Conservation (phyloP, 1,140 invertebrate species). For the silkworm (Bombyx mori) region DNA sequence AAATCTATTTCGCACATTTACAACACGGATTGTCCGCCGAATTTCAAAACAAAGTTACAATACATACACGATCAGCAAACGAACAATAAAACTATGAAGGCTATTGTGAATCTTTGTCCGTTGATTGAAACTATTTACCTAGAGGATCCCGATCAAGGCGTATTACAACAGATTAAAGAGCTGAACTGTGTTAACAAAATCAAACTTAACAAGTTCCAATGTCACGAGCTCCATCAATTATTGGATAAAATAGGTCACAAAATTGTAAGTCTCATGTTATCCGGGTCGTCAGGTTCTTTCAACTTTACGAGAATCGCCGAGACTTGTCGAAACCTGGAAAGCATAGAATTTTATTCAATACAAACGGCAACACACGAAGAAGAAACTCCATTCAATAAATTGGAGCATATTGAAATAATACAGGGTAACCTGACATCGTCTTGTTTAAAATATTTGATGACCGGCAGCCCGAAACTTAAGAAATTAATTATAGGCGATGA, state of each 20-base stretch:
- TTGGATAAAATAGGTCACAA: constrained; percentile 72
- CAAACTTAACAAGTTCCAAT: constrained; percentile 75
- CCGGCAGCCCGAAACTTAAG: constrained; percentile 71
- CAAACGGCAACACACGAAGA: constrained; percentile 72
- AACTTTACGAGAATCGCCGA: constrained; percentile 74
- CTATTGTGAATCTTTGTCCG: constrained; percentile 73
- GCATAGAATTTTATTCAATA: constrained; percentile 75
- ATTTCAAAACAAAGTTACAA: constrained; percentile 73
- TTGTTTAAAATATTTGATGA: constrained; percentile 73
- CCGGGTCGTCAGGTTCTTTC: constrained; percentile 71
- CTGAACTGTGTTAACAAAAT: constrained; percentile 69
- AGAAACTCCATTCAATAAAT: constrained; percentile 72
- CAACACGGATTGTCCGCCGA: constrained; percentile 65
- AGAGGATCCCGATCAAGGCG: constrained; percentile 72
- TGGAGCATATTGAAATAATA: constrained; percentile 76
- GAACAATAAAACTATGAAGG: constrained; percentile 67
- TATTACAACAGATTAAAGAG: constrained; percentile 67
- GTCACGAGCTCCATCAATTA: constrained; percentile 72
- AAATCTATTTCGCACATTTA: constrained; percentile 71
- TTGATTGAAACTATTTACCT: constrained; percentile 74
- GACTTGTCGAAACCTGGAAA: constrained; percentile 70
- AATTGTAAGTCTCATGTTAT: constrained; percentile 74
- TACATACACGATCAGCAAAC: constrained; percentile 76
- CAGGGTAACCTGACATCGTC: constrained; percentile 72
- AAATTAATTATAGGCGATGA: constrained; percentile 75